phyloP scores from a whole-genome alignment of 2,113 vertebrate genomes.

The Trogon melanurus region DNA sequence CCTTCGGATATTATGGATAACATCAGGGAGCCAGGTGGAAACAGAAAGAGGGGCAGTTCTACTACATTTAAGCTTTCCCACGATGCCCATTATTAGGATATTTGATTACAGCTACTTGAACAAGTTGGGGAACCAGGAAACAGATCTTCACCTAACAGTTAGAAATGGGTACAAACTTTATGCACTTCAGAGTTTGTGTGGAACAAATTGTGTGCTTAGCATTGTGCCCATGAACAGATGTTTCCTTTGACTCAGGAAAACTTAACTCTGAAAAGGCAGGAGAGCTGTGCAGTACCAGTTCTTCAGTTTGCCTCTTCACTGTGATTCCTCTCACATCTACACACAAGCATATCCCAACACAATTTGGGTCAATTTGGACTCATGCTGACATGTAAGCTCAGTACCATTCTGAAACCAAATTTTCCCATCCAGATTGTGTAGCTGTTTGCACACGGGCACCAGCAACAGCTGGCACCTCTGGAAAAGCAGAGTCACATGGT shows the following conservation, averaged over 20 bases:
- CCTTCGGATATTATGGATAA: background rate
- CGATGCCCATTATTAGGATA: background rate
- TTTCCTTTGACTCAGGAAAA: background rate
- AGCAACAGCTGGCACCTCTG: fast-evolving
- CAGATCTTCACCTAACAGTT: background rate
- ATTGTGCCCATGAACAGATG: background rate
- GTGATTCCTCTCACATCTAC: background rate
- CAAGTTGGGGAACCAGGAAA: background rate
- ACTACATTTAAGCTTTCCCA: background rate
- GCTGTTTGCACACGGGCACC: background rate
- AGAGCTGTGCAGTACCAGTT: background rate
- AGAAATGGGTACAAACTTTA: background rate
- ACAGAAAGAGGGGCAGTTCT: background rate
- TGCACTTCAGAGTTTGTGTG: background rate
- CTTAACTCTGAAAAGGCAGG: background rate
- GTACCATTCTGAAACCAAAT: background rate
- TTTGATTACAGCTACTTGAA: background rate
- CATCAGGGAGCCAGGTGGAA: background rate
- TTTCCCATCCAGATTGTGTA: background rate
- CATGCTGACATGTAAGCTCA: background rate
- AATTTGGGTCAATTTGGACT: background rate
- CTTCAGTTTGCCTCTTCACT: background rate
- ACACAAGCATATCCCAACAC: background rate
- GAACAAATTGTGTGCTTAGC: background rate
- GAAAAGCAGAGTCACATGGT: background rate